Evolutionary conservation across 2,888 invertebrate species (phyloP).

Genomic region (Caprella mutica): DNA sequence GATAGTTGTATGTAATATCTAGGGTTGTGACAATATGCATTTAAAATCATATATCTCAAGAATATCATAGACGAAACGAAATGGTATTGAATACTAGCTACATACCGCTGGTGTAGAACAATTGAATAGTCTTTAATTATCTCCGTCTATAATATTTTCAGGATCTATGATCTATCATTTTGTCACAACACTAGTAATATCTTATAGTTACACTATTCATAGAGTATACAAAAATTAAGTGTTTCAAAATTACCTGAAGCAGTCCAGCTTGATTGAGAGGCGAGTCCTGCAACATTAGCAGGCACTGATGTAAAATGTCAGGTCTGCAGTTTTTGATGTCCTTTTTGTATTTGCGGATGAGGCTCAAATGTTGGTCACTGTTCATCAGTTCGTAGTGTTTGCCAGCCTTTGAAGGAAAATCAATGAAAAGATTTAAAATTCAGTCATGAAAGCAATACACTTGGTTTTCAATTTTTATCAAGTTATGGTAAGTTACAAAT

Average conservation of each 20-base stretch:
- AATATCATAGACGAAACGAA: too few relatives aligned
- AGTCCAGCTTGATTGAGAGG: constrained; percentile 91
- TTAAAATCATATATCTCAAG: too few relatives aligned
- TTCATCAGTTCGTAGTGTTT: constrained; percentile 80
- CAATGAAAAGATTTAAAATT: constrained; percentile 11
- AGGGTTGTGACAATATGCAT: too few relatives aligned
- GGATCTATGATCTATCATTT: neutral
- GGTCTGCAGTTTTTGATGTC: constrained; percentile 83
- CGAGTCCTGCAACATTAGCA: constrained; percentile 94
- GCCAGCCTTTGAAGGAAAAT: constrained; percentile 63
- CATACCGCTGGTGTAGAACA: too few relatives aligned
- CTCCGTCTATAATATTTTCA: too few relatives aligned
- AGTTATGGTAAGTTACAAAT: too few relatives aligned
- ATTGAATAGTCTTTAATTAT: too few relatives aligned
- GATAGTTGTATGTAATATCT: too few relatives aligned
- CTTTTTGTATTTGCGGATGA: constrained; percentile 72
- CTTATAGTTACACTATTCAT: too few relatives aligned
- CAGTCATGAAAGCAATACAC: neutral
- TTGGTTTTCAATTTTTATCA: neutral
- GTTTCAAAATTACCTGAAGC: constrained; percentile 52
- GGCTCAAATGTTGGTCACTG: constrained; percentile 79
- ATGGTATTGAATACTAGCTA: too few relatives aligned
- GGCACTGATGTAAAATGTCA: constrained; percentile 93
- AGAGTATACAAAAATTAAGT: too few relatives aligned
- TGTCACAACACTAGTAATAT: too few relatives aligned